Evolutionary conservation across 2,888 invertebrate species (phyloP), one percentile per base, ranked within the genome.

Genomic region (Troglohyphantes excavatus): DNA sequence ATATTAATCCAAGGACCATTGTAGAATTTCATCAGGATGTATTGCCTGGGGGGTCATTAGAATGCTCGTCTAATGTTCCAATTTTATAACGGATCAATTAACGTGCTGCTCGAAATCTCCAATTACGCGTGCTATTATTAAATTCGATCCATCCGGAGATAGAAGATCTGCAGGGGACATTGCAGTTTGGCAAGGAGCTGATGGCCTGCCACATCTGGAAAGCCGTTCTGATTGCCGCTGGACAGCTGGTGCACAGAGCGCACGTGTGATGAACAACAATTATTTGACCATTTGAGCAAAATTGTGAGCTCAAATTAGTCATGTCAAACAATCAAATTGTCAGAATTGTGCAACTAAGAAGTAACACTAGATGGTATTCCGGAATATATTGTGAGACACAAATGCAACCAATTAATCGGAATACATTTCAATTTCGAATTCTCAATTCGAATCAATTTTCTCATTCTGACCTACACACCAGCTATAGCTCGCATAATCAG

Each of bases 111-210:
- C 17, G 6, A 39, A 70, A 70, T 70, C 39, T 39, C 27, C 70
- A 70, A 70, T 70, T 70, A 70, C 43, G 43, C 43, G 39, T 70
- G 19, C 39, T 21, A 39, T 70, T 17, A 70, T 21, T 19, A 23
- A 70, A 21, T 43, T 43, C 0, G 39, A 53, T 17, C 39, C 11
- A 68, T 29, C n/a, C 21, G n/a, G 7, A 33, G 33, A 68, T 19
- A 33, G 1, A 33, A n/a, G n/a, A 33, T 68, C 2, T 29, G 67
- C 53, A 53, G n/a, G 17, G 68, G n/a, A 68, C 68, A 68, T 68
- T 68, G 17, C 68, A 33, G 33, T 33, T 68, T 33, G 33, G 19
- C 33, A 68, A 19, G 29, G 29, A n/a, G 29, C 29, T 29, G 33
- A 29, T 68, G 33, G 33, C n/a, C 33, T 33, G 17, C 19, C 17